Percentiles rank a stretch among this genome's conserved stretches.
Evolutionary conservation across 64 coral and sea anemone genomes (phyloP).

Genomic region (Porites australiensis): DNA sequence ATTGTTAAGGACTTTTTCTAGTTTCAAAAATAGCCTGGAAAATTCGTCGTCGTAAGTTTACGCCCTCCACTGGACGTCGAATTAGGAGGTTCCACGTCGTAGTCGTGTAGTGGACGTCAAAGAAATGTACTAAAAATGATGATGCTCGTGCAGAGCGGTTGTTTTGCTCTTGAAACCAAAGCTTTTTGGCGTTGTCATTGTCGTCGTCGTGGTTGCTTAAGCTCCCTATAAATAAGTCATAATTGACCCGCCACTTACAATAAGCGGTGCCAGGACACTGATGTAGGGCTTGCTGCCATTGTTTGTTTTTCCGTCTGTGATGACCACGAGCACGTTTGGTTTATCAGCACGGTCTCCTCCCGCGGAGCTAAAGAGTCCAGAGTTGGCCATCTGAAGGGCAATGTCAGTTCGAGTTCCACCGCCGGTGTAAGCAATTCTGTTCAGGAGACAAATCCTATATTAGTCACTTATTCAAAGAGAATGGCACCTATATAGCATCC

Average conservation of each 20-base stretch:
- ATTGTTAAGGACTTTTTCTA: too few relatives aligned
- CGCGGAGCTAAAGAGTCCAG: conserved; percentile 26
- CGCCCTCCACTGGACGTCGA: too few relatives aligned
- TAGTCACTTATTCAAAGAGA: background rate
- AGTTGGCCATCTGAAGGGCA: conserved; percentile 43
- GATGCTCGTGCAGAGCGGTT: too few relatives aligned
- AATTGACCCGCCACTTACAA: conserved; percentile 13
- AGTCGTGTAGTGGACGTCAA: too few relatives aligned
- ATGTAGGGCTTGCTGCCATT: conserved; percentile 38
- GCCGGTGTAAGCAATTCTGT: conserved; percentile 38
- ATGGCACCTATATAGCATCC: too few relatives aligned
- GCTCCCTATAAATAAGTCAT: background rate
- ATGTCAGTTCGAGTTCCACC: conserved; percentile 67
- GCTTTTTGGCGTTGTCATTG: too few relatives aligned
- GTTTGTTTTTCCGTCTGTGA: conserved; percentile 73
- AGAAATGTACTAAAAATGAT: too few relatives aligned
- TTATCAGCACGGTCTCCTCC: conserved; percentile 43
- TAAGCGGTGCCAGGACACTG: conserved; percentile 55
- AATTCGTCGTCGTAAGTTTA: too few relatives aligned
- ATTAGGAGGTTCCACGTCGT: too few relatives aligned
- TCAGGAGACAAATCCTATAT: background rate
- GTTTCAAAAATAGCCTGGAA: too few relatives aligned
- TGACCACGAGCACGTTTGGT: conserved; percentile 64
- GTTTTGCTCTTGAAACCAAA: too few relatives aligned
- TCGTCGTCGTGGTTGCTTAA: too few relatives aligned